Evolutionary conservation across 2,888 invertebrate genomes (phyloP).

Genomic region (Eretmocerus hayati): DNA sequence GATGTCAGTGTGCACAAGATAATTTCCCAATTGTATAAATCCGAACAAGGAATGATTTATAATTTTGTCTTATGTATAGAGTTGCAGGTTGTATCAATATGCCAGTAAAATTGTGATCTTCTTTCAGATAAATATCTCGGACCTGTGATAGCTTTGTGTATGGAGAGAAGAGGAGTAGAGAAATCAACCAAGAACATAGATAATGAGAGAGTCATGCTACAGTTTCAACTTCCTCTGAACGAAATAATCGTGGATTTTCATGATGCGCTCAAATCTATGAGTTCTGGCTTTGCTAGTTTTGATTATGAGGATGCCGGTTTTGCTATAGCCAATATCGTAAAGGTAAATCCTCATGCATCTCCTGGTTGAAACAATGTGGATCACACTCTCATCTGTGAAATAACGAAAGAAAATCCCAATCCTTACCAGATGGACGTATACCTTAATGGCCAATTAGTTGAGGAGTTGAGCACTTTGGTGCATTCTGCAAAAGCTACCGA

Average conservation of each 20-base stretch:
- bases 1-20: too few relatives aligned
- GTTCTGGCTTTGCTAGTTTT: constrained; percentile 93
- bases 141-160: constrained; percentile 63
- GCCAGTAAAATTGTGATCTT: constrained; percentile 1
- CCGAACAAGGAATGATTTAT: not conserved
- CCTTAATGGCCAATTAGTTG: constrained; percentile 73
- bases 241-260: constrained; percentile 95
- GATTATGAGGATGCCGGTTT: constrained; percentile 88
- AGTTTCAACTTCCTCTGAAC: constrained; percentile 78
- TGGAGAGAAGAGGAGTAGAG: constrained; percentile 67
- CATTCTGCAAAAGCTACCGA: constrained; percentile 63
- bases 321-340: constrained; percentile 67
- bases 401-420: too few relatives aligned
- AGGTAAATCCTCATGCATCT: constrained; percentile 53
- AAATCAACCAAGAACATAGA: constrained; percentile 72
- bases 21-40: not conserved
- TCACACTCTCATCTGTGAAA: too few relatives aligned
- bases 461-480: constrained; percentile 78
- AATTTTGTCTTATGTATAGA: not conserved
- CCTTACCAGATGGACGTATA: constrained; percentile 61
- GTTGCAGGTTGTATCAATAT: too few relatives aligned
- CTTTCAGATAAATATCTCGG: constrained; percentile 59
- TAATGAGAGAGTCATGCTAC: constrained; percentile 71
- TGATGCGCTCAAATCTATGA: constrained; percentile 79
- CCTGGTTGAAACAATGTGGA: too few relatives aligned